phyloP scores from a whole-genome alignment of 53 echinoderm and acorn worm species.

The Apostichopus leukothele region DNA sequence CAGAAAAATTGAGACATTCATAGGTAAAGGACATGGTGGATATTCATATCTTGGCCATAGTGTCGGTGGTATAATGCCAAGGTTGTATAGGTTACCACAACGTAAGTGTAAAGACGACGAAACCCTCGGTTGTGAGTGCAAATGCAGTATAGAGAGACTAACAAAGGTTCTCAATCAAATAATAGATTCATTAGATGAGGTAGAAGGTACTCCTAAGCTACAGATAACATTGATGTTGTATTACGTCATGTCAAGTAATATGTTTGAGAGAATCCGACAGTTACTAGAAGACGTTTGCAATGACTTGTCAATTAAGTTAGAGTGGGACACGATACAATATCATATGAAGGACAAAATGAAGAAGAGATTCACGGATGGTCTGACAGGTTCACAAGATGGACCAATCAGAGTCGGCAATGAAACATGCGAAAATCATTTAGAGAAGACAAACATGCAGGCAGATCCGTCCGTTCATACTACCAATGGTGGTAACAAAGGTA shows the following conservation, averaged over 20 bases:
- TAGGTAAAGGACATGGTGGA: conserved; percentile 15
- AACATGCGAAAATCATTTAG: too few relatives aligned
- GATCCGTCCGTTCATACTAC: too few relatives aligned
- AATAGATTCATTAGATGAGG: neutral
- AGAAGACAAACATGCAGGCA: too few relatives aligned
- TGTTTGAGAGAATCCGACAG: neutral
- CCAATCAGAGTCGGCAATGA: too few relatives aligned
- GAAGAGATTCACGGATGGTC: neutral
- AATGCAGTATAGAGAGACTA: neutral
- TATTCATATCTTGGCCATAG: conserved; percentile 8
- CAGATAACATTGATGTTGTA: conserved; percentile 4
- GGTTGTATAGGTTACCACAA: neutral
- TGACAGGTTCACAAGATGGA: neutral
- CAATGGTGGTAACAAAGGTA: too few relatives aligned
- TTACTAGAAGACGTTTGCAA: neutral
- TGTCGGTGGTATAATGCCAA: conserved; percentile 12
- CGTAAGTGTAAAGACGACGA: neutral
- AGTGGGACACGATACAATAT: conserved; percentile 33
- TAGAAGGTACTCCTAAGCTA: neutral
- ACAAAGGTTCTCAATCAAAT: neutral
- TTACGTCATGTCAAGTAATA: conserved; percentile 30
- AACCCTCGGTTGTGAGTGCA: conserved; percentile 9
- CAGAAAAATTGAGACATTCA: neutral
- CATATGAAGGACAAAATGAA: neutral
- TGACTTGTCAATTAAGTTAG: neutral